Conservation (phyloP, 2,113 vertebrate genomes). For the Herpailurus yagouaroundi region DNA sequence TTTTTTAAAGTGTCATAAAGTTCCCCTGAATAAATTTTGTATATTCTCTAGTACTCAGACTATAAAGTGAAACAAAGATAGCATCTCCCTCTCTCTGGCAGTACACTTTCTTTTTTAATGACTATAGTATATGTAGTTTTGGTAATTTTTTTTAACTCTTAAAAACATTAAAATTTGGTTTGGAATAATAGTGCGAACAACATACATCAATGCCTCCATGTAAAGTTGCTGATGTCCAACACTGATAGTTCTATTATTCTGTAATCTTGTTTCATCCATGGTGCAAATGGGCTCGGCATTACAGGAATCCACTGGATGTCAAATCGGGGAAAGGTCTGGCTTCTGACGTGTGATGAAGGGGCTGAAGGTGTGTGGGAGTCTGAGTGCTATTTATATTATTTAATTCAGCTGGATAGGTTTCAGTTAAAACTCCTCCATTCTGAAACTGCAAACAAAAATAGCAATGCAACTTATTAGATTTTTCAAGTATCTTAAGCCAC, state of each 20-base stretch:
- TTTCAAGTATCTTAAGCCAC: not conserved
- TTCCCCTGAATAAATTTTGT: conserved; percentile 46
- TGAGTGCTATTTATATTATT: conserved; percentile 77
- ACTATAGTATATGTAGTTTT: conserved; percentile 56
- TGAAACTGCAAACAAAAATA: conserved; percentile 84
- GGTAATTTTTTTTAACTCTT: conserved; percentile 65
- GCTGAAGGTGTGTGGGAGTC: conserved; percentile 78
- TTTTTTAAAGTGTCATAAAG: not conserved
- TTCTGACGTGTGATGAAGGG: conserved; percentile 83
- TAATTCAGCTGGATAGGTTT: conserved; percentile 83
- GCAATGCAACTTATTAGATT: conserved; percentile 21
- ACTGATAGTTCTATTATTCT: conserved; percentile 45
- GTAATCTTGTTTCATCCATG: conserved; percentile 71
- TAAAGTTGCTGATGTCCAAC: conserved; percentile 62
- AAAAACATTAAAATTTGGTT: conserved; percentile 62
- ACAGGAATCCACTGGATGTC: conserved; percentile 84
- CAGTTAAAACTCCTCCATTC: conserved; percentile 84
- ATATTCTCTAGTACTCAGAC: conserved; percentile 80
- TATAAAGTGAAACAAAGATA: conserved; percentile 52
- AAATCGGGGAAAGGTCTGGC: conserved; percentile 86
- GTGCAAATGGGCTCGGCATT: conserved; percentile 72
- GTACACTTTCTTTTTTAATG: conserved; percentile 52
- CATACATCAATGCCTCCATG: conserved; percentile 66
- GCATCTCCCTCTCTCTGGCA: conserved; percentile 61
- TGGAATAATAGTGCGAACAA: conserved; percentile 77